Percentiles rank a stretch among this genome's conserved stretches.
These are phyloP conservation scores for Lordiphosa mommai DNA, from an alignment of 1,140 invertebrate genomes.

Conservation along the genomic window DNA sequence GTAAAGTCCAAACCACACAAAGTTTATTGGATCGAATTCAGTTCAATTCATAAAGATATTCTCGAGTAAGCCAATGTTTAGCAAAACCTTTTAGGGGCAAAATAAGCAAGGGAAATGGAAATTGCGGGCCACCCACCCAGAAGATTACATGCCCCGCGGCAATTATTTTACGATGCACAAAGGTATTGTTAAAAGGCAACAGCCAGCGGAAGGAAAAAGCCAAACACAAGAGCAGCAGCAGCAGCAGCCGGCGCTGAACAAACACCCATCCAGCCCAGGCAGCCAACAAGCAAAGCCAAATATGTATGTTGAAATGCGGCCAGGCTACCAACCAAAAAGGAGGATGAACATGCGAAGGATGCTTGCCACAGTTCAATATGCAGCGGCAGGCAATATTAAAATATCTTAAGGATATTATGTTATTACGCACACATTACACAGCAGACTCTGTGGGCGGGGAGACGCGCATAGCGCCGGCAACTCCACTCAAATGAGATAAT, in stretches of 20 bases:
- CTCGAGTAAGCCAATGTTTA: too few relatives aligned
- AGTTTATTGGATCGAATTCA: too few relatives aligned
- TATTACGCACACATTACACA: slow-evolving; percentile 77
- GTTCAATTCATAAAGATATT: too few relatives aligned
- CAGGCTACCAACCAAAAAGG: slow-evolving; percentile 24
- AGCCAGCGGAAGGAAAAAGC: slow-evolving; percentile 16
- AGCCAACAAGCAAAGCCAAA: slow-evolving; percentile 71
- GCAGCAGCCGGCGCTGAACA: slow-evolving; percentile 30
- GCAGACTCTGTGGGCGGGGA: neutral
- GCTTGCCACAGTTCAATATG: slow-evolving; percentile 74
- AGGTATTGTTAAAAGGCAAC: slow-evolving; percentile 69
- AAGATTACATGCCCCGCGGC: slow-evolving; percentile 73
- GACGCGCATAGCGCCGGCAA: slow-evolving; percentile 18
- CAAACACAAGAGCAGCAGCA: slow-evolving; percentile 11
- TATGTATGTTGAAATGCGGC: slow-evolving; percentile 77
- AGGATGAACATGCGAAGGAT: slow-evolving; percentile 15
- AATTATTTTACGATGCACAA: slow-evolving; percentile 79
- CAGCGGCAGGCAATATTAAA: slow-evolving; percentile 74
- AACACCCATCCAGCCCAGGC: slow-evolving; percentile 52
- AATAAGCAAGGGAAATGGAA: slow-evolving; percentile 36
- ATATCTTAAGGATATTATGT: slow-evolving; percentile 79
- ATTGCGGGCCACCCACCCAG: slow-evolving; percentile 68
- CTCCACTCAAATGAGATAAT: slow-evolving; percentile 79
- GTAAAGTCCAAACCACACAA: too few relatives aligned
- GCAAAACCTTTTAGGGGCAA: neutral